phyloP scores from a whole-genome alignment of 2,888 invertebrate genomes.

The Dermolepida albohirtum region DNA sequence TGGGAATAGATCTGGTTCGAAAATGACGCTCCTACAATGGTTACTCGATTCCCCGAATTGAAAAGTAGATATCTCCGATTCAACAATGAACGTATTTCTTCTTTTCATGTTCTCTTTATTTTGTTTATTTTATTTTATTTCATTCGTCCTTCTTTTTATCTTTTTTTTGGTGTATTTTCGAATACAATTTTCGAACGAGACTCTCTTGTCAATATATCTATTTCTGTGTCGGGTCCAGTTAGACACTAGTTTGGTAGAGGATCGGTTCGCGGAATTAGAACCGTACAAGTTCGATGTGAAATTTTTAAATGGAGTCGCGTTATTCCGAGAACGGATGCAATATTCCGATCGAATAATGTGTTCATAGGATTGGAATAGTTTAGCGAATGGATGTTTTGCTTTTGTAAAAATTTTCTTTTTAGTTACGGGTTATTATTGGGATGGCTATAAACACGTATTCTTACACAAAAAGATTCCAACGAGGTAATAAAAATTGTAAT shows the following conservation, averaged over 20 bases:
- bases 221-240: background rate
- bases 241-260: conserved; percentile 5
- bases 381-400: background rate
- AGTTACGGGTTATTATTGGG: too few species aligned
- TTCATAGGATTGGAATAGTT: conserved; percentile 4
- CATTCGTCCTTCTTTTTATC: too few species aligned
- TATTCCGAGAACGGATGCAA: conserved; percentile 16
- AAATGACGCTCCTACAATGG: conserved; percentile 39
- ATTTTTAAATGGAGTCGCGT: conserved; percentile 7
- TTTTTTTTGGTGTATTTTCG: background rate
- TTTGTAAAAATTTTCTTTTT: background rate
- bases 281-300: conserved; percentile 7
- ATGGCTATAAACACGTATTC: too few species aligned
- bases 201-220: conserved; percentile 35
- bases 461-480: too few species aligned
- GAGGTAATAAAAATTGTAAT: background rate
- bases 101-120: background rate
- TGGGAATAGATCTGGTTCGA: conserved; percentile 14
- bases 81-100: conserved; percentile 36
- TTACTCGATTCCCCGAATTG: conserved; percentile 32
- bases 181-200: conserved; percentile 32
- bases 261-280: conserved; percentile 31
- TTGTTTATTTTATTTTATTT: too few species aligned
- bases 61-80: conserved; percentile 31
- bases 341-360: background rate